Conservation (phyloP, 2,797 vertebrate species). For the Acanthopagrus latus region DNA sequence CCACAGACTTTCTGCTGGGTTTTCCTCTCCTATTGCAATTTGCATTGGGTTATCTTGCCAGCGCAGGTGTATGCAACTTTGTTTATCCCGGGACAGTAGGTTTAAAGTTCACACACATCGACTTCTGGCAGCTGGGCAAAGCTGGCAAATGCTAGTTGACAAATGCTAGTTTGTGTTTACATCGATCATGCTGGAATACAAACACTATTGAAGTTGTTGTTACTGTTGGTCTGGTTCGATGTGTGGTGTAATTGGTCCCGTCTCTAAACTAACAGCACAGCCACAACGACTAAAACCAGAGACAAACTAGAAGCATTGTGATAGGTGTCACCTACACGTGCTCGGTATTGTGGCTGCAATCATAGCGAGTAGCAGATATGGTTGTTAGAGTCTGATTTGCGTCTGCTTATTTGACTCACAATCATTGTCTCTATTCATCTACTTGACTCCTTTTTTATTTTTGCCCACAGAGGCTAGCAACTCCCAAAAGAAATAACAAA, state of each 20-base stretch:
- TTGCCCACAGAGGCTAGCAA: background rate
- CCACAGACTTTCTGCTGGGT: background rate
- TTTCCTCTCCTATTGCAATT: background rate
- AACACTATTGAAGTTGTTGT: background rate
- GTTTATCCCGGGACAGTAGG: background rate
- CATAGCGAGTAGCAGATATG: constrained; percentile 7
- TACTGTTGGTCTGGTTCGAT: background rate
- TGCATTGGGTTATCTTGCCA: background rate
- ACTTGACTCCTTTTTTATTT: constrained; percentile 9
- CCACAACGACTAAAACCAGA: background rate
- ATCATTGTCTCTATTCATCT: constrained; percentile 4
- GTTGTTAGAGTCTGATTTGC: constrained; percentile 16
- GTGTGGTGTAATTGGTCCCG: background rate
- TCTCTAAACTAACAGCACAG: background rate
- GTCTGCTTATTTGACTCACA: constrained; percentile 2
- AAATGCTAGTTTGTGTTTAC: background rate
- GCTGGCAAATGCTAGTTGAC: background rate
- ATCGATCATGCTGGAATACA: background rate
- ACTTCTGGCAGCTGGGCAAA: background rate
- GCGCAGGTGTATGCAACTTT: background rate
- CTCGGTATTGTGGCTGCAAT: background rate
- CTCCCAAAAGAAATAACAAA: constrained; percentile 27
- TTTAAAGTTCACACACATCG: background rate
- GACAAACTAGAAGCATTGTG: background rate
- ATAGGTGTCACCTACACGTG: background rate